Evolutionary conservation across 2,113 vertebrate species (phyloP), one percentile per base, ranked within the genome.

Genomic region (Cinclus mexicanus): DNA sequence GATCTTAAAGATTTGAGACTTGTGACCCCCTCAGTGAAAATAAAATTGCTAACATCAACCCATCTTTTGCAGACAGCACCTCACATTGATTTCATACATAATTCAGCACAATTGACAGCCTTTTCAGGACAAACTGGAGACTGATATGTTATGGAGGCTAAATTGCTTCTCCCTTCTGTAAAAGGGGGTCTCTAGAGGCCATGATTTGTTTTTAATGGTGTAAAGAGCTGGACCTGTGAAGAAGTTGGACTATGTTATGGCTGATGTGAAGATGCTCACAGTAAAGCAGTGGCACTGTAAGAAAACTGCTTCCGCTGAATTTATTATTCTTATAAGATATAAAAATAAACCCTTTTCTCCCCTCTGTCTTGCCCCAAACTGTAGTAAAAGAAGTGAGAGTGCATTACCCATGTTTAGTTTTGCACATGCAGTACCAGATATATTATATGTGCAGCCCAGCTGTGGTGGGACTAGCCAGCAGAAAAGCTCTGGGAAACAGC

Each of bases 101-200:
- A 97, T 97, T 97, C 89, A 97, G 81, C 75, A 87, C 70, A 92
- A 93, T 76, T 94, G 95, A 88, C 46, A 90, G 81, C 59, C 72
- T 88, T 76, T 79, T 91, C 79, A 93, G 97, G 95, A 72, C 76
- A 97, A 90, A 63, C 68, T 89, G 87, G 87, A 89, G 89, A 93
- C 80, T 95, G 74, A 95, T 97, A 95, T 85, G 80, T 89, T 97
- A 87, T 83, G 52, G 82, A 84, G 56, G 70, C 80, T 95, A 95
- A 97, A 97, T 96, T 93, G 93, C 83, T 94, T 96, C 89, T 96
- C 93, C 75, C 63, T 90, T 96, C 89, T 96, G 80, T 94, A 97
- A 97, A 94, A 92, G 49, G 94, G 84, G 37, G 87, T 89, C 95
- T 92, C 85, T 93, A 92, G 72, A 89, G 95, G 69, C 88, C 70